A percentile compares a stretch with the other conserved stretches of the same genome.
These are phyloP conservation scores for Frieseomelitta varia DNA, from an alignment of 1,140 invertebrate species.

Conservation along the genomic window DNA sequence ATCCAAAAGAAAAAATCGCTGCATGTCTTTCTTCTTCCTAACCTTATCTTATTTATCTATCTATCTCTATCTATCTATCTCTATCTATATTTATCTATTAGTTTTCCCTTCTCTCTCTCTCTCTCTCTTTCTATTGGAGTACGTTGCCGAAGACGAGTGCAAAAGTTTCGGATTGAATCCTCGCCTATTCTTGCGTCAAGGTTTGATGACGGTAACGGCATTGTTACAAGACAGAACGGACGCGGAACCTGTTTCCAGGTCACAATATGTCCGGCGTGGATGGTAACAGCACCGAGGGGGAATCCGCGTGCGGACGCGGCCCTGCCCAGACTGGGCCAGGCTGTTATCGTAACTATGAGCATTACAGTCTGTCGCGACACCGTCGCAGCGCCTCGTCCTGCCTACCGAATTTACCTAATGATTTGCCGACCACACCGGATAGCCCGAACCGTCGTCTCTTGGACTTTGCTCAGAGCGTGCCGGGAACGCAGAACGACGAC, in stretches of 20 bases:
- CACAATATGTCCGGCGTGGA: conserved; percentile 95
- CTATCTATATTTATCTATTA: background rate
- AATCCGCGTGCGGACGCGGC: conserved; percentile 86
- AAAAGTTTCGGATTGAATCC: background rate
- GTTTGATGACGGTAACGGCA: background rate
- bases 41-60: background rate
- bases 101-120: background rate
- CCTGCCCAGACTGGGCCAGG: conserved; percentile 89
- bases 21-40: conserved; percentile 1
- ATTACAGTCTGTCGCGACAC: conserved; percentile 84
- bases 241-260: conserved; percentile 82
- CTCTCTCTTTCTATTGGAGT: background rate
- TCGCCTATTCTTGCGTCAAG: conserved; percentile 42
- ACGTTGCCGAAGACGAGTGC: background rate
- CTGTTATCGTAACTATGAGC: conserved; percentile 93
- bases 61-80: background rate
- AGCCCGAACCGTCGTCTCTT: conserved; percentile 81
- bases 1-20: conserved; percentile 7
- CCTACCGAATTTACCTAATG: conserved; percentile 84
- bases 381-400: conserved; percentile 85
- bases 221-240: conserved; percentile 27
- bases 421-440: conserved; percentile 78
- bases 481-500: conserved; percentile 77
- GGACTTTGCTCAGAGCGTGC: conserved; percentile 80
- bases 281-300: conserved; percentile 92